A percentile compares a stretch with the other conserved stretches of the same genome.
Evolutionary conservation across 2,888 invertebrate genomes (phyloP).

Genomic region (Deilephila elpenor): DNA sequence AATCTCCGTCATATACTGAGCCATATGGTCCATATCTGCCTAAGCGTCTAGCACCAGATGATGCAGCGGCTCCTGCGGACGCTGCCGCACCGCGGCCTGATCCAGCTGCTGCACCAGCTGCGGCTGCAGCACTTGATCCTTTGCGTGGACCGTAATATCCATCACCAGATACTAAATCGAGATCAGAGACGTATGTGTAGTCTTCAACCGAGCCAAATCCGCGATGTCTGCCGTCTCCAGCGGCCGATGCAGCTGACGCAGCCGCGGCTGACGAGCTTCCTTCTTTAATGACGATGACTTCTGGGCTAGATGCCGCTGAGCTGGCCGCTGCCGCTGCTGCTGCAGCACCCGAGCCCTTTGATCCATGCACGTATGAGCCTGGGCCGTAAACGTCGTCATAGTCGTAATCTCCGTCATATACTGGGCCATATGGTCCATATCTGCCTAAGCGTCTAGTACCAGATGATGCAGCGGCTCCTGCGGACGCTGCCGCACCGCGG

Average conservation of each 20-base stretch:
- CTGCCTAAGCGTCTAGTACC: constrained; percentile 5
- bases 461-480: constrained; percentile 6
- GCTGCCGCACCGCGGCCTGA: constrained; percentile 27
- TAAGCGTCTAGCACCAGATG: constrained; percentile 19
- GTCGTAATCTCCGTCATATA: not conserved
- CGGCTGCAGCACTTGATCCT: constrained; percentile 12
- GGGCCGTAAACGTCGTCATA: not conserved
- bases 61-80: constrained; percentile 27
- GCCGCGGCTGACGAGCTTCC: constrained; percentile 6
- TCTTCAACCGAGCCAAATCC: constrained; percentile 27
- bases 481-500: not conserved
- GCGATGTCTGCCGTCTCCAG: constrained; percentile 24
- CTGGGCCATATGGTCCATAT: not conserved
- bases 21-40: not conserved
- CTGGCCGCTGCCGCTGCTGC: not conserved
- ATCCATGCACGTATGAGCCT: not conserved
- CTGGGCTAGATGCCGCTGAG: not conserved
- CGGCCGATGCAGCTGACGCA: constrained; percentile 26
- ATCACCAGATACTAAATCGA: not conserved
- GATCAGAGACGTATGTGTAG: constrained; percentile 9
- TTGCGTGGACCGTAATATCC: not conserved
- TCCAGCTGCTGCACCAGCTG: not conserved
- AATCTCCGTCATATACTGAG: constrained; percentile 5
- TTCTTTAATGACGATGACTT: not conserved
- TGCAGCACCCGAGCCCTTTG: not conserved